Evolutionary conservation across 2,888 invertebrate species (phyloP).

Genomic region (Operophtera brumata): DNA sequence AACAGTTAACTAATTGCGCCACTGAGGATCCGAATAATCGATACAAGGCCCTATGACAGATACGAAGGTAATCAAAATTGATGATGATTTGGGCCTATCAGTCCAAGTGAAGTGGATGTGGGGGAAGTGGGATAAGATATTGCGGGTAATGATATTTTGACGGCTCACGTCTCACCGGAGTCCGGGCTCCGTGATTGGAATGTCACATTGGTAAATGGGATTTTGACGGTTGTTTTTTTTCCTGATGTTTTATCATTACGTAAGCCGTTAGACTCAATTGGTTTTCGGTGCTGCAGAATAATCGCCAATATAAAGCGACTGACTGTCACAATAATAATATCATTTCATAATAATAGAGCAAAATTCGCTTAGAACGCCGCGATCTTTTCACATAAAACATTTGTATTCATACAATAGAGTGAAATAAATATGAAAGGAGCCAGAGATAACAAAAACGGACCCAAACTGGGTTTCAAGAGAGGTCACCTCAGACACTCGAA

Average conservation of each 20-base stretch:
- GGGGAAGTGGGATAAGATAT: not conserved
- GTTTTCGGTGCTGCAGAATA: not conserved
- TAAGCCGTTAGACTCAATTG: not conserved
- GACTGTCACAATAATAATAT: no score
- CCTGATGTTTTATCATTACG: not conserved
- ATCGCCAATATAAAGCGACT: no score
- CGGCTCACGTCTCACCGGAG: not conserved
- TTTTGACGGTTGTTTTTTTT: not conserved
- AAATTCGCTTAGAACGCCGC: no score
- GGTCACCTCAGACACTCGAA: no score
- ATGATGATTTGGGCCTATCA: not conserved
- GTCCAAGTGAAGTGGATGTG: not conserved
- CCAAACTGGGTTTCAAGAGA: no score
- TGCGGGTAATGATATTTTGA: conserved; percentile 1
- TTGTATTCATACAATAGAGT: no score
- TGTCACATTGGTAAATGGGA: not conserved
- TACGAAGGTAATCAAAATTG: conserved; percentile 6
- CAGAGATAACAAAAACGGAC: no score
- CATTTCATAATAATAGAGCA: no score
- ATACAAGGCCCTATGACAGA: not conserved
- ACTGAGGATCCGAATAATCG: no score
- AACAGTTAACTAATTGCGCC: no score
- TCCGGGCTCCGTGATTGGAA: not conserved
- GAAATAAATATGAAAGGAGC: no score
- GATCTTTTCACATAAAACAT: no score